These are phyloP conservation scores for Pseudopleuronectes americanus DNA, from an alignment of 2,797 vertebrate genomes.

Conservation along the genomic window DNA sequence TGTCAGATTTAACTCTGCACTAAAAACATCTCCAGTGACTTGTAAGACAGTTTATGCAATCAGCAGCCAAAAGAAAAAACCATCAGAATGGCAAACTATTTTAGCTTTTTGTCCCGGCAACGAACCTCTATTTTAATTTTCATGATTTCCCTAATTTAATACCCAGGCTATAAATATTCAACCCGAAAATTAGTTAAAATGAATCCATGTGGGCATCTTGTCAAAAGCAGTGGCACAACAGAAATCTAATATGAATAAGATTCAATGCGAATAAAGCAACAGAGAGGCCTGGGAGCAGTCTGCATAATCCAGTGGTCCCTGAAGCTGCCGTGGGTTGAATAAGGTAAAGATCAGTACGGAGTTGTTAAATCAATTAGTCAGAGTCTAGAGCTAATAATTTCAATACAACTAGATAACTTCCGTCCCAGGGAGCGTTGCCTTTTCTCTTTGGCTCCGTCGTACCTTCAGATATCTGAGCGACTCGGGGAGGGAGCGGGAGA, in stretches of 20 bases:
- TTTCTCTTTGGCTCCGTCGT: slow-evolving; percentile 31
- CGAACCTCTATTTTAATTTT: slow-evolving; percentile 30
- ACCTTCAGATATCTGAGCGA: slow-evolving; percentile 46
- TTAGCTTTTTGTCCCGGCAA: slow-evolving; percentile 23
- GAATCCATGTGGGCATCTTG: slow-evolving; percentile 38
- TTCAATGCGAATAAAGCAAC: slow-evolving; percentile 49
- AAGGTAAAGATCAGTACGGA: slow-evolving; percentile 49
- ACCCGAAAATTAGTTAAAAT: slow-evolving; percentile 36
- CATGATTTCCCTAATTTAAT: slow-evolving; percentile 41
- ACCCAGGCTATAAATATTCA: slow-evolving; percentile 48
- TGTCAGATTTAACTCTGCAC: slow-evolving; percentile 32
- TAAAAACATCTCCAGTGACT: slow-evolving; percentile 22
- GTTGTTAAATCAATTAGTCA: slow-evolving; percentile 66
- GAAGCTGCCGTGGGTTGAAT: slow-evolving; percentile 43
- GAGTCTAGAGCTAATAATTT: slow-evolving; percentile 50
- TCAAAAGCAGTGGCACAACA: slow-evolving; percentile 44
- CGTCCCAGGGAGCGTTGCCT: slow-evolving; percentile 22
- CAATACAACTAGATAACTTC: slow-evolving; percentile 47
- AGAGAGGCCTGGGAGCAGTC: slow-evolving; percentile 26
- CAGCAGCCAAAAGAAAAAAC: slow-evolving; percentile 15
- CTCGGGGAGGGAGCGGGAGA: slow-evolving; percentile 19
- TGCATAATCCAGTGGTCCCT: slow-evolving; percentile 62
- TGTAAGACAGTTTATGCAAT: neutral
- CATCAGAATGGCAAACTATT: slow-evolving; percentile 40
- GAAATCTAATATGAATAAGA: slow-evolving; percentile 56